Base-by-base conservation (phyloP, 2,888 invertebrate species). In the Calliopum simillimum region DNA sequence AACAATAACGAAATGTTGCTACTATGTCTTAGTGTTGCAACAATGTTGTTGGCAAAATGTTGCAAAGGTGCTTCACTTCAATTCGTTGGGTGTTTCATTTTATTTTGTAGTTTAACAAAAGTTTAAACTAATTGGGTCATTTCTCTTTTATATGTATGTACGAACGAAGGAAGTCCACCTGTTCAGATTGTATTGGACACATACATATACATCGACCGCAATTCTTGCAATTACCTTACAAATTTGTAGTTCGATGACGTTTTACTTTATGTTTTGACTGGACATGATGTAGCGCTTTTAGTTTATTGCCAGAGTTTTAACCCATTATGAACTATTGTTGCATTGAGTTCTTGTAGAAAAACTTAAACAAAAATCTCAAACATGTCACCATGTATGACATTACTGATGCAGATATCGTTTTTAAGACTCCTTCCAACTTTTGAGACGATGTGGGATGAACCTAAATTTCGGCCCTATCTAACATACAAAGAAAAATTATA, bases 171-270 rank as follows among this genome's bases (percentile, higher is more conserved):
- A n/a, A 12, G 58, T 59, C 16, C 25, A 58, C 33, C 58, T 33
- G 43, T 33, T 59, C 33, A 8, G 33, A 13, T n/a, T 59, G n/a
- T 8, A 59, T 13, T 19, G n/a, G 19, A 59, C 33, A 19, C 13
- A 44, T 49, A 49, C 62, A 46, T 44, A 43, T 44, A 46, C 61
- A 46, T 23, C 61, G 21, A 23, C 49, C 21, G 47, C 63, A 62
- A 47, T n/a, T 4, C 21, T 21, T 53, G 23, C 14, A 23, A 53
- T 23, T 12, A 53, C 53, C 4, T 21, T 8, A 21, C 14, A 53
- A 53, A 13, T 14, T 23, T 51, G 25, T 21, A 51, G 53, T 13
- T 49, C 43, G 51, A 16, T 33, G 25, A 21, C 63, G 23, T 47
- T 62, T 43, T 21, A 41, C 49, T 51, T 41, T 43, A 2, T 19